A percentile compares a stretch with the other conserved stretches of the same genome.
These are phyloP conservation scores for Galago senegalensis DNA, from an alignment of 2,797 vertebrate genomes.

Conservation along the genomic window DNA sequence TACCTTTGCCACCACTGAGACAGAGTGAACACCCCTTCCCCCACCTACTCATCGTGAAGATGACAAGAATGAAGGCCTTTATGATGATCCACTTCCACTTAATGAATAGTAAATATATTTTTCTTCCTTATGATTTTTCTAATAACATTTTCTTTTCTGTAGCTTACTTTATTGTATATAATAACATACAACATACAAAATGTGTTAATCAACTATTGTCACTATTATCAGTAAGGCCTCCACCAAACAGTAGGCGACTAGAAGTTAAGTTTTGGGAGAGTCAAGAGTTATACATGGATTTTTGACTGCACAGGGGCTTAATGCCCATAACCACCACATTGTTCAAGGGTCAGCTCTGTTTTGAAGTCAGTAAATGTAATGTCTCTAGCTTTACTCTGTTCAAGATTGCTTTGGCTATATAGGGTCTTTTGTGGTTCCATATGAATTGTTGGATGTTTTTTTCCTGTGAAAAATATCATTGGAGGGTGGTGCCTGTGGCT, in stretches of 20 bases:
- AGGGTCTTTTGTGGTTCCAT: not conserved
- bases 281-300: not conserved
- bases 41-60: not conserved
- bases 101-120: not conserved
- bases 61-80: not conserved
- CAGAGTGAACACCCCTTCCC: not conserved
- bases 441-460: not conserved
- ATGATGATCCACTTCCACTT: not conserved
- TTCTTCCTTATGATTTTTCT: not conserved
- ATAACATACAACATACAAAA: not conserved
- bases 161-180: not conserved
- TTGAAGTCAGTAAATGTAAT: not conserved
- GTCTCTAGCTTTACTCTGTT: not conserved
- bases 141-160: not conserved
- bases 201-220: not conserved
- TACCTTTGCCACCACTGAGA: not conserved
- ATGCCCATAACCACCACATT: not conserved
- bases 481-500: not conserved
- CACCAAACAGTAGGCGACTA: not conserved
- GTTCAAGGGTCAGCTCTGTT: not conserved
- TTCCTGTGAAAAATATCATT: not conserved
- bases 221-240: not conserved
- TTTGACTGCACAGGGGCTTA: not conserved
- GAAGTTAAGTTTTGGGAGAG: not conserved
- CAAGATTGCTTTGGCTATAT: not conserved